Percentiles rank a stretch among this genome's conserved stretches.
These are phyloP conservation scores for Nycteola revayana DNA, from an alignment of 2,888 invertebrate species.

Conservation along the genomic window DNA sequence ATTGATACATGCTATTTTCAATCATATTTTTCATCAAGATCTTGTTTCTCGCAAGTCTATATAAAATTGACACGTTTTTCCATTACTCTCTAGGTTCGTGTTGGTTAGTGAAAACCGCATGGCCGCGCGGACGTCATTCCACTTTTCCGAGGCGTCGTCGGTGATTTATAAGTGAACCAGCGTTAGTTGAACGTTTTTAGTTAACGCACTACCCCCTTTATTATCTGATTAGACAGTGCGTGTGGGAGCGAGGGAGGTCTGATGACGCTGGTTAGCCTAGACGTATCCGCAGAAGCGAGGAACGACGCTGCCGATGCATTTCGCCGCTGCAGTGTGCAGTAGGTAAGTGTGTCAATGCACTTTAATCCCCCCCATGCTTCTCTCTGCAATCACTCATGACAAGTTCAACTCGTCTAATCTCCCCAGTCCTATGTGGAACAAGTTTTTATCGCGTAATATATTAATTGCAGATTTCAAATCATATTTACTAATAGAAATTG, in stretches of 20 bases:
- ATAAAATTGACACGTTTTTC: conserved; percentile 61
- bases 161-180: conserved; percentile 61
- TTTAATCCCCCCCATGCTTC: conserved; percentile 66
- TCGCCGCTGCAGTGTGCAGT: conserved; percentile 73
- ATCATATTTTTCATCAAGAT: too few relatives aligned
- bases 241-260: conserved; percentile 45
- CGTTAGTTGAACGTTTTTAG: conserved; percentile 44
- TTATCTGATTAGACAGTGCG: conserved; percentile 25
- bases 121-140: conserved; percentile 76
- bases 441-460: conserved; percentile 31
- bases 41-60: conserved; percentile 42
- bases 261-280: conserved; percentile 47
- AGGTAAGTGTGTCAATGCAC: conserved; percentile 81
- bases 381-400: conserved; percentile 71
- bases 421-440: conserved; percentile 39
- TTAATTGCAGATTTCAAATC: conserved; percentile 10
- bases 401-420: conserved; percentile 65
- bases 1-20: too few relatives aligned
- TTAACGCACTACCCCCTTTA: conserved; percentile 34
- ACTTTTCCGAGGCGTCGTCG: conserved; percentile 77
- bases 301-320: conserved; percentile 66
- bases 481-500: too few relatives aligned
- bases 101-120: conserved; percentile 75
- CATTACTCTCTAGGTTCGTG: conserved; percentile 69
- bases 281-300: conserved; percentile 59